Evolutionary conservation across 2,888 invertebrate genomes (phyloP).

Genomic region (Prosopocoilus inquinatus): DNA sequence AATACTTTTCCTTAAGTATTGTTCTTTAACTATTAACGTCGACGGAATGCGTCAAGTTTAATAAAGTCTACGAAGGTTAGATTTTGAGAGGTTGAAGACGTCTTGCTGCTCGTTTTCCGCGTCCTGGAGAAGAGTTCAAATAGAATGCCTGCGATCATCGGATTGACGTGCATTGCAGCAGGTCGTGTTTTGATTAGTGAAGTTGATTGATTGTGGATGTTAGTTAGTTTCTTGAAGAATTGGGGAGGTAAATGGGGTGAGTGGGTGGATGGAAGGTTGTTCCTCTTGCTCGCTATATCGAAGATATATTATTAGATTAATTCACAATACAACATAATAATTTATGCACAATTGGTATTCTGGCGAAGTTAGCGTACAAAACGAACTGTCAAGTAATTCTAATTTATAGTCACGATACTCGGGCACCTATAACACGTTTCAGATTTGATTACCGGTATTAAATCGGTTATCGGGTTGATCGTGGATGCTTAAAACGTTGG

Average conservation of each 20-base stretch:
- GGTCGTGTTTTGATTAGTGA: neutral
- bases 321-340: conserved; percentile 36
- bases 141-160: conserved; percentile 19
- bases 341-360: conserved; percentile 38
- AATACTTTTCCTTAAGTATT: too few species aligned
- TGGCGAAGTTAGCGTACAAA: conserved; percentile 34
- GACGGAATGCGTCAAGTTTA: too few species aligned
- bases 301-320: conserved; percentile 28
- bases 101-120: too few species aligned
- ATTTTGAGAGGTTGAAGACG: too few species aligned
- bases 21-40: too few species aligned
- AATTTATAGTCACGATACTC: conserved; percentile 39
- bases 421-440: conserved; percentile 32
- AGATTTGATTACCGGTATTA: conserved; percentile 38
- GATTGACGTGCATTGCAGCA: conserved; percentile 12
- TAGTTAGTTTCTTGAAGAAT: too few species aligned
- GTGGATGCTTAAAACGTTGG: conserved; percentile 25
- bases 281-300: neutral
- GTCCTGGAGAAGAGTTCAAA: neutral
- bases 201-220: neutral
- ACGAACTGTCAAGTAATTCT: conserved; percentile 40
- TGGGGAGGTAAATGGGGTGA: too few species aligned
- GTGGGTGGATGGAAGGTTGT: too few species aligned
- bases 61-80: too few species aligned
- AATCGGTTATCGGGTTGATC: conserved; percentile 33